Evolutionary conservation across 2,797 vertebrate species (phyloP).

Genomic region (Crenuchus spilurus): DNA sequence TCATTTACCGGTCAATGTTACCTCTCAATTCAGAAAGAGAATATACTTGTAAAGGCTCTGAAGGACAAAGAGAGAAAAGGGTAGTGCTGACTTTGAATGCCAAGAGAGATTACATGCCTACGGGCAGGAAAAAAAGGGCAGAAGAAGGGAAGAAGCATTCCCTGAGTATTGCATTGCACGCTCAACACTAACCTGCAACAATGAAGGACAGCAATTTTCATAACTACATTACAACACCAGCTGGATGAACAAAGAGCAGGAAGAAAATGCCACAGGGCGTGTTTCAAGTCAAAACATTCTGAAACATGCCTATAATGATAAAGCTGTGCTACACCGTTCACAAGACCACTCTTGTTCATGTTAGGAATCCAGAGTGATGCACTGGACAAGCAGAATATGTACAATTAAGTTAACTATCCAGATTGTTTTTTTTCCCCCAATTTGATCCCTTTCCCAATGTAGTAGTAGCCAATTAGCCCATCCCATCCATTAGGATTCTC

Average conservation of each 20-base stretch:
- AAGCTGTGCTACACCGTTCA: background rate
- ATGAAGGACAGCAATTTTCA: conserved; percentile 2
- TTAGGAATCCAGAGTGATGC: background rate
- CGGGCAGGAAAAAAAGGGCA: conserved; percentile 1
- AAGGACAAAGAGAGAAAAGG: too few relatives aligned
- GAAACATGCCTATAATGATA: background rate
- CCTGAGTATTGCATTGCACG: background rate
- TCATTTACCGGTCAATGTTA: too few relatives aligned
- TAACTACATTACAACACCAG: background rate
- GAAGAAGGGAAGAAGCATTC: background rate
- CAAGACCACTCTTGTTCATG: background rate
- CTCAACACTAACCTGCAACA: background rate
- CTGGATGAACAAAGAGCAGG: background rate
- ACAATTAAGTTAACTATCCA: too few relatives aligned
- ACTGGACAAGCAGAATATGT: too few relatives aligned
- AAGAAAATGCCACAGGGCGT: background rate
- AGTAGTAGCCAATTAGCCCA: too few relatives aligned
- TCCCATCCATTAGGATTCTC: too few relatives aligned
- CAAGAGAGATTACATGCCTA: background rate
- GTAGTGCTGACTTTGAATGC: background rate
- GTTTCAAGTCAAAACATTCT: background rate
- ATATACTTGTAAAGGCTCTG: too few relatives aligned
- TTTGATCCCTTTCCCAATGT: too few relatives aligned
- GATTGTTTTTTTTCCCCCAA: background rate
- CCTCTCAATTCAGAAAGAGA: too few relatives aligned